phyloP scores from a whole-genome alignment of 2,113 vertebrate species.

The Cranoglanis bouderius region DNA sequence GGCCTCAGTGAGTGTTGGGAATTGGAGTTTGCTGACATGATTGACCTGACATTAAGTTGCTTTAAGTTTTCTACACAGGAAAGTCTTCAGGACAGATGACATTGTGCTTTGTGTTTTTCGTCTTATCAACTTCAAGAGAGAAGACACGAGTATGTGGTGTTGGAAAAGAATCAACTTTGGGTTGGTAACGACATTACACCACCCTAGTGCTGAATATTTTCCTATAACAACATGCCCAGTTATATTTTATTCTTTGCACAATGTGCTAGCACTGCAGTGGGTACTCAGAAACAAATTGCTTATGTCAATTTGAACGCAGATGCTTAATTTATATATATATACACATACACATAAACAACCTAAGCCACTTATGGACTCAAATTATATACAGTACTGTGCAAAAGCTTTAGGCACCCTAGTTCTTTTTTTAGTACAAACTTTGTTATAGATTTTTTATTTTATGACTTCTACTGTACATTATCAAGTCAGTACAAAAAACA shows the following conservation, averaged over 20 bases:
- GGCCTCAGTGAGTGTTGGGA: no score
- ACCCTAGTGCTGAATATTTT: background rate
- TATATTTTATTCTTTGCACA: background rate
- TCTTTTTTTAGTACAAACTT: no score
- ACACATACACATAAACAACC: conserved; percentile 3
- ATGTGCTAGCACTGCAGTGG: background rate
- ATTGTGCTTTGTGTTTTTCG: background rate
- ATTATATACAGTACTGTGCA: no score
- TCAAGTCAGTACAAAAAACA: no score
- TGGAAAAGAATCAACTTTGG: background rate
- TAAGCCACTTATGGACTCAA: background rate
- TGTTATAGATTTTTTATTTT: no score
- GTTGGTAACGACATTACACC: background rate
- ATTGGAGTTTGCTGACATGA: no score
- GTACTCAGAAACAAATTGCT: background rate
- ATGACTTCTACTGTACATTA: no score
- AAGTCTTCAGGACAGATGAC: background rate
- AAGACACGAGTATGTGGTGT: background rate
- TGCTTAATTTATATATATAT: background rate
- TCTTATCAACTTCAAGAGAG: background rate
- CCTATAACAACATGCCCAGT: background rate
- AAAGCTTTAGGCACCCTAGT: no score
- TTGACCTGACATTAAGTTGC: background rate
- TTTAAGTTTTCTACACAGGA: background rate
- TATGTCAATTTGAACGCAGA: background rate